These are phyloP conservation scores for Dicyrtoma fusca DNA, from an alignment of 2,888 invertebrate genomes.

Conservation along the genomic window DNA sequence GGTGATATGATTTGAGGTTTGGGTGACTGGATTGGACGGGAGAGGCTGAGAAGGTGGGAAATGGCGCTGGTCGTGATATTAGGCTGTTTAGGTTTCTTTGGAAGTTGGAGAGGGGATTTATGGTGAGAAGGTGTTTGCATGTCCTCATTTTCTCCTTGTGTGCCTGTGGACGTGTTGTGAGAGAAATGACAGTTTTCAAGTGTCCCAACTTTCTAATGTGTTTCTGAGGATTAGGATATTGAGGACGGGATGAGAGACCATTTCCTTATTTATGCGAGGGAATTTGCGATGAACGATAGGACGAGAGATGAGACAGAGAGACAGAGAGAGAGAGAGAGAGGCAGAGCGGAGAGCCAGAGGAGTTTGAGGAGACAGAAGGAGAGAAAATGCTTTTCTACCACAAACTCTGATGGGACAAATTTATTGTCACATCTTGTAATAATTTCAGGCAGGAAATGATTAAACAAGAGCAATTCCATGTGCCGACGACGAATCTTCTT, in stretches of 20 bases:
- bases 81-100: neutral
- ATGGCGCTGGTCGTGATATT: neutral
- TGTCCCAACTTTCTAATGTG: slow-evolving; percentile 28
- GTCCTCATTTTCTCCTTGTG: neutral
- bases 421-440: slow-evolving; percentile 50
- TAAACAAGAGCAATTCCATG: slow-evolving; percentile 46
- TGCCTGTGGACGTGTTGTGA: neutral
- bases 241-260: slow-evolving; percentile 45
- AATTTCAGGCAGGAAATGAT: slow-evolving; percentile 48
- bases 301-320: neutral
- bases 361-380: slow-evolving; percentile 1
- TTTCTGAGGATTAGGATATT: slow-evolving; percentile 28
- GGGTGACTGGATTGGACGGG: too few species aligned
- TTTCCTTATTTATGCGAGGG: slow-evolving; percentile 53
- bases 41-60: neutral
- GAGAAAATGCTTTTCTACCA: slow-evolving; percentile 28
- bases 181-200: slow-evolving; percentile 6
- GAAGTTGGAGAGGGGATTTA: neutral
- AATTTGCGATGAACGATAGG: slow-evolving; percentile 38
- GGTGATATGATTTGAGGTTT: too few species aligned
- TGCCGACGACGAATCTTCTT: slow-evolving; percentile 25
- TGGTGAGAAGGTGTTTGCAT: slow-evolving; percentile 2
- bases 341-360: slow-evolving; percentile 4
- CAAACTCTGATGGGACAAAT: slow-evolving; percentile 48
- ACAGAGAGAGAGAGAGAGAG: slow-evolving; percentile 12